Percentiles rank a stretch among this genome's conserved stretches.
Evolutionary conservation across 2,888 invertebrate genomes (phyloP).

Genomic region (Drosophila barbarae): DNA sequence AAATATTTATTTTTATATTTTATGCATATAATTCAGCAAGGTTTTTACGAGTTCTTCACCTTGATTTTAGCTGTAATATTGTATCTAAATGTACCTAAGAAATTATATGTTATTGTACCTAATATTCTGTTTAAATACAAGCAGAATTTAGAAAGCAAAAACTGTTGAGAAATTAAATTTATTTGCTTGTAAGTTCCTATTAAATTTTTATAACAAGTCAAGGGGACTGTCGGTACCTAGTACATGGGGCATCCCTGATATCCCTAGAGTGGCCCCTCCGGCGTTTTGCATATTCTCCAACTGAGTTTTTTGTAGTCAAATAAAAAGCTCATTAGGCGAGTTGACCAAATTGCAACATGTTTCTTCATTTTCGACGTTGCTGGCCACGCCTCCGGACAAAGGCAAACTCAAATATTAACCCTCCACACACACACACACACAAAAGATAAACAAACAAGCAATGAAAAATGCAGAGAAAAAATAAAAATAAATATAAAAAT

Average conservation of each 20-base stretch:
- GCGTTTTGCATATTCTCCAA: constrained; percentile 12
- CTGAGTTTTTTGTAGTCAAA: constrained; percentile 45
- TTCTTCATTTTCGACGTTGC: constrained; percentile 19
- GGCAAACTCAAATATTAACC: constrained; percentile 40
- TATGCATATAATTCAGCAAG: neutral
- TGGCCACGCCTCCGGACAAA: constrained; percentile 41
- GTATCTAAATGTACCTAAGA: neutral
- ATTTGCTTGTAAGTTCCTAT: neutral
- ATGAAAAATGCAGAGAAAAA: constrained; percentile 14
- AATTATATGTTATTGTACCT: neutral
- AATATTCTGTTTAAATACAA: neutral
- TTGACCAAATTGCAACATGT: constrained; percentile 68
- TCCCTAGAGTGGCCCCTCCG: constrained; percentile 1
- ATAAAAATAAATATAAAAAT: constrained; percentile 41
- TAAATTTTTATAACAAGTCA: neutral
- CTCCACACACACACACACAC: constrained; percentile 4
- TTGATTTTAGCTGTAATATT: neutral
- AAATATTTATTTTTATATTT: neutral
- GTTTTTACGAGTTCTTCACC: fast-evolving
- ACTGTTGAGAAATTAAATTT: too few relatives aligned
- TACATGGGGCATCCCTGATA: too few relatives aligned
- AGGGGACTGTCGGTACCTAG: neutral
- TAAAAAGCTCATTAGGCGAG: constrained; percentile 73
- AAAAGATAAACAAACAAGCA: constrained; percentile 37
- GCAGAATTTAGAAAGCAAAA: too few relatives aligned